Evolutionary conservation across 2,797 vertebrate species (phyloP).

Genomic region (Darevskia nairensis): DNA sequence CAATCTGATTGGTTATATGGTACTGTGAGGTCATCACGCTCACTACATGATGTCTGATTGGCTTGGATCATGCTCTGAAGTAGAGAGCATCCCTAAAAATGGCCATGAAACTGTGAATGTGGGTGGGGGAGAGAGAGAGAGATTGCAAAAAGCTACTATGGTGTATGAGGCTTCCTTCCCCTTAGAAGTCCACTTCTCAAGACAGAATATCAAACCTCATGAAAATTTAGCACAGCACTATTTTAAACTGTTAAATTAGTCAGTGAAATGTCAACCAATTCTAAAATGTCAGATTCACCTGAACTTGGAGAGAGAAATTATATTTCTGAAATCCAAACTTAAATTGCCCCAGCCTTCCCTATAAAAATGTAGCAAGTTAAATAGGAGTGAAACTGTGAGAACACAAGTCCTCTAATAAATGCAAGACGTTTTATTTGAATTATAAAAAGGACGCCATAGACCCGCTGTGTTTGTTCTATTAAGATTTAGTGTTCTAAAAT

Average conservation of each 20-base stretch:
- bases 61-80: neutral
- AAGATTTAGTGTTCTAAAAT: neutral
- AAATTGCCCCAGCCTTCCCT: neutral
- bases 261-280: constrained; percentile 5
- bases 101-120: neutral
- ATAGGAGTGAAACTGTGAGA: constrained; percentile 1
- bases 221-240: neutral
- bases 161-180: neutral
- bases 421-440: neutral
- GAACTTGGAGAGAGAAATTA: neutral
- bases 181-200: neutral
- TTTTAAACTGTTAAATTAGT: neutral
- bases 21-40: neutral
- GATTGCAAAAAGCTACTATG: neutral
- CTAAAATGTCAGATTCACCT: constrained; percentile 21
- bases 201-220: neutral
- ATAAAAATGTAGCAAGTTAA: neutral
- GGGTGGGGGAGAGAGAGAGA: neutral
- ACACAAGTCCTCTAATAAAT: constrained; percentile 10
- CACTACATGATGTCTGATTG: neutral
- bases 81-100: neutral
- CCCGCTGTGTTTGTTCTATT: neutral
- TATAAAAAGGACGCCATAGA: neutral
- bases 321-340: constrained; percentile 1
- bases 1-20: neutral